Percentiles rank a stretch among this genome's conserved stretches.
phyloP scores from a whole-genome alignment of 2,888 invertebrate species.

The Myathropa florea region DNA sequence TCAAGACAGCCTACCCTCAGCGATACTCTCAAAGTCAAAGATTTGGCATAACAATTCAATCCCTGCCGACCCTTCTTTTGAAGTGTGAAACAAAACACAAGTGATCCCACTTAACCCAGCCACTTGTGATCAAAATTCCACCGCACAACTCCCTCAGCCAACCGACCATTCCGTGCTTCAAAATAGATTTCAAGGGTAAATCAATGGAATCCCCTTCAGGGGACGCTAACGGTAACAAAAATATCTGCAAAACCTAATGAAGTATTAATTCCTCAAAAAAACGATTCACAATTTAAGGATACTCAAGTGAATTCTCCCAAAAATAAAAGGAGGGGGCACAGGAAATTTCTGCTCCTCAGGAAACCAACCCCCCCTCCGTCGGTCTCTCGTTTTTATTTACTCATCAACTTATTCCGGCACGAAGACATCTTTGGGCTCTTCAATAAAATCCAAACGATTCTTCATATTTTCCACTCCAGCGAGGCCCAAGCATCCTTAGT shows the following conservation, averaged over 20 bases:
- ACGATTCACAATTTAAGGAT: neutral
- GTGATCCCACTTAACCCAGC: neutral
- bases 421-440: neutral
- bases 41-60: too few relatives aligned
- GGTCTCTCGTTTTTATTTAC: neutral
- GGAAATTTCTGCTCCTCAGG: neutral
- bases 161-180: too few relatives aligned
- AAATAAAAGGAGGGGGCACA: neutral
- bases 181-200: neutral
- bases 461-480: conserved; percentile 43
- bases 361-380: neutral
- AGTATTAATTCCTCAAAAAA: conserved; percentile 10
- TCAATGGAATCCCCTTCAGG: neutral
- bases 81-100: too few relatives aligned
- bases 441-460: conserved; percentile 14
- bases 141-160: neutral
- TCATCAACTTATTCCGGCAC: neutral
- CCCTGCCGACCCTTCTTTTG: too few relatives aligned
- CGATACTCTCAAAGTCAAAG: too few relatives aligned
- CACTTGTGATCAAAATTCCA: neutral
- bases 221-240: neutral
- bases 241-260: conserved; percentile 2
- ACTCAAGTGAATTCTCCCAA: conserved; percentile 1
- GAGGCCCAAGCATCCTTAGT: conserved; percentile 9
- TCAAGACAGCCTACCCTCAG: too few relatives aligned